phyloP scores from a whole-genome alignment of 2,797 vertebrate genomes.

The Bradypodion ventrale region DNA sequence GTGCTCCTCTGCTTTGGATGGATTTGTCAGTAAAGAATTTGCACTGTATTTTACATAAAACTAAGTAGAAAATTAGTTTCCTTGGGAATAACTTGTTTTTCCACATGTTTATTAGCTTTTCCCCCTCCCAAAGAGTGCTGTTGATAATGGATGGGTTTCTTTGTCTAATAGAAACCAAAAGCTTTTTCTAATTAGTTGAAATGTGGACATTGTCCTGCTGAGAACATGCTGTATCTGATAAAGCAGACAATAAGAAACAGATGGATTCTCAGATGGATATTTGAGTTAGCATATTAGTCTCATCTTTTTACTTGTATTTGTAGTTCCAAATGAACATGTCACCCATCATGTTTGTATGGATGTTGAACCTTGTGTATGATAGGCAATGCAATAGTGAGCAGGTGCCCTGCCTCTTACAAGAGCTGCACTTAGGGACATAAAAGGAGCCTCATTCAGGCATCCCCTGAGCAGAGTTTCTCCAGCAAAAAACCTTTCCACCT shows the following conservation, averaged over 20 bases:
- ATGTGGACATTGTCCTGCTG: conserved; percentile 47
- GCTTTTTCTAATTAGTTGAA: conserved; percentile 42
- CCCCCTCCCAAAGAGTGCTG: not conserved
- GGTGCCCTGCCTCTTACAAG: not conserved
- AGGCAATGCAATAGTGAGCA: not conserved
- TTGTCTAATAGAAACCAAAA: conserved; percentile 49
- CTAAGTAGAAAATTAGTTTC: conserved; percentile 25
- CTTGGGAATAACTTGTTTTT: conserved; percentile 38
- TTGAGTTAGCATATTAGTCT: conserved; percentile 44
- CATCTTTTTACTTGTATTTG: conserved; percentile 33
- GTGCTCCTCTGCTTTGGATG: conserved; percentile 10
- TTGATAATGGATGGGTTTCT: conserved; percentile 44
- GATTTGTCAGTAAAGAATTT: conserved; percentile 2
- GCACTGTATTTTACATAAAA: not conserved
- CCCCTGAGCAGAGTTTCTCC: too few species aligned
- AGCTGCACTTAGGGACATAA: too few species aligned
- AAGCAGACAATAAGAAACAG: conserved; percentile 53
- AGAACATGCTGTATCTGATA: conserved; percentile 46
- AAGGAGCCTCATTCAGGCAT: too few species aligned
- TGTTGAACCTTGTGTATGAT: not conserved
- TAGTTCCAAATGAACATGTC: not conserved
- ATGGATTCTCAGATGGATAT: conserved; percentile 48
- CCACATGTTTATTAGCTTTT: conserved; percentile 36
- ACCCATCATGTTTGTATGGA: not conserved
- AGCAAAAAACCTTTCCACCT: too few species aligned